Percentiles rank a stretch among this genome's conserved stretches.
Conservation (phyloP, 2,113 vertebrate species). For the Xenopus borealis region DNA sequence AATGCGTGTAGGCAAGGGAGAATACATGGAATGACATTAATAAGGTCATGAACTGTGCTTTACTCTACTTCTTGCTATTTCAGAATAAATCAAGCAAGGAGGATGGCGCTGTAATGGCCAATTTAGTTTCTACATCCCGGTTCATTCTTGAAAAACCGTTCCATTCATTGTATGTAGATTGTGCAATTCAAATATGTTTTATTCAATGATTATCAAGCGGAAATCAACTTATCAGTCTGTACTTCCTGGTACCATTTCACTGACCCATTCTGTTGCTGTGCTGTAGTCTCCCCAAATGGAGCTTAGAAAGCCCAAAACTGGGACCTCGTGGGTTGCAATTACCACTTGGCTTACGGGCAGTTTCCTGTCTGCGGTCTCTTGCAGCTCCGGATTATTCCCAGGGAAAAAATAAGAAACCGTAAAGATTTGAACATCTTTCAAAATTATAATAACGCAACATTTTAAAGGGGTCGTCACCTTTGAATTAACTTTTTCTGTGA, state of each 20-base stretch:
- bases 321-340: too few relatives aligned
- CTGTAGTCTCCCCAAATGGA: not conserved
- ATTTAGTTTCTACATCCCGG: not conserved
- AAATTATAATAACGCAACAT: too few relatives aligned
- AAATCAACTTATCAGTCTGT: not conserved
- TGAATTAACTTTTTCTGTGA: too few relatives aligned
- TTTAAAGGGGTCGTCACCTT: too few relatives aligned
- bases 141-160: not conserved
- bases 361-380: too few relatives aligned
- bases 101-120: not conserved
- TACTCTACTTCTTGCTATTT: not conserved
- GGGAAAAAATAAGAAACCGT: too few relatives aligned
- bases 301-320: not conserved
- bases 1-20: not conserved
- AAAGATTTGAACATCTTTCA: too few relatives aligned
- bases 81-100: not conserved
- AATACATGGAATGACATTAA: conserved; percentile 5
- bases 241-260: not conserved
- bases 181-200: not conserved
- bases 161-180: not conserved
- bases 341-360: too few relatives aligned
- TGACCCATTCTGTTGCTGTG: not conserved
- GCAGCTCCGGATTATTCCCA: too few relatives aligned
- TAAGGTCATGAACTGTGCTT: not conserved
- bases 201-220: not conserved